Percentiles rank a stretch among this genome's conserved stretches.
Conservation (phyloP, 1,140 invertebrate genomes). For the Eulimnadia texana region DNA sequence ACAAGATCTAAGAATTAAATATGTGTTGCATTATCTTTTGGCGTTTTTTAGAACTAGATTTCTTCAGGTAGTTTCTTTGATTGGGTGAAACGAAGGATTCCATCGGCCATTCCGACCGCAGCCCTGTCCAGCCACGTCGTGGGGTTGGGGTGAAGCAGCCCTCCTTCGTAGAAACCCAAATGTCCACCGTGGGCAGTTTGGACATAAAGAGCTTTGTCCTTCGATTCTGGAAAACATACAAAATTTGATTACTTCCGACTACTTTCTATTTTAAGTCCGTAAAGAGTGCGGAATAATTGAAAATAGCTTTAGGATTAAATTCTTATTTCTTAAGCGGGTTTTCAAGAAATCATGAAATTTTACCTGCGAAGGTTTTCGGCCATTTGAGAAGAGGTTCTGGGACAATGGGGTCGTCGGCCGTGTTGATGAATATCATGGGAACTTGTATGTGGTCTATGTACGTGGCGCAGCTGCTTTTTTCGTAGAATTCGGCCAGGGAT, state of each 20-base stretch:
- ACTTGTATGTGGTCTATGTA: conserved; percentile 58
- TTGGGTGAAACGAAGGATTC: conserved; percentile 1
- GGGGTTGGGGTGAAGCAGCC: conserved; percentile 62
- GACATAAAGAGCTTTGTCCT: conserved; percentile 53
- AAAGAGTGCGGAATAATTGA: conserved; percentile 8
- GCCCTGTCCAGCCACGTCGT: conserved; percentile 53
- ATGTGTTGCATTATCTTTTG: too few relatives aligned
- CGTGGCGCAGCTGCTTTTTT: conserved; percentile 60
- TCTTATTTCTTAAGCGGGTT: too few relatives aligned
- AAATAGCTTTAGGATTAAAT: too few relatives aligned
- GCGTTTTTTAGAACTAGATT: background rate
- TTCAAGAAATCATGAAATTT: too few relatives aligned
- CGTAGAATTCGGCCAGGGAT: conserved; percentile 60
- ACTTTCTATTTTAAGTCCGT: too few relatives aligned
- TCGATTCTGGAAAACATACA: conserved; percentile 42
- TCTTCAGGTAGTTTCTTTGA: background rate
- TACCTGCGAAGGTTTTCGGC: conserved; percentile 58
- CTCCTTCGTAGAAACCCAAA: conserved; percentile 81
- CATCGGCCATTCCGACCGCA: conserved; percentile 15
- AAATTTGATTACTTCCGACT: too few relatives aligned
- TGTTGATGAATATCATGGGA: conserved; percentile 79
- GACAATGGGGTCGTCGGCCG: conserved; percentile 74
- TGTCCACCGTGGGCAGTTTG: conserved; percentile 79
- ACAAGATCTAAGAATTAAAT: too few relatives aligned
- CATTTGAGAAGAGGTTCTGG: conserved; percentile 53